These are phyloP conservation scores for Dipodomys merriami DNA, from an alignment of 2,113 vertebrate species.

Conservation along the genomic window DNA sequence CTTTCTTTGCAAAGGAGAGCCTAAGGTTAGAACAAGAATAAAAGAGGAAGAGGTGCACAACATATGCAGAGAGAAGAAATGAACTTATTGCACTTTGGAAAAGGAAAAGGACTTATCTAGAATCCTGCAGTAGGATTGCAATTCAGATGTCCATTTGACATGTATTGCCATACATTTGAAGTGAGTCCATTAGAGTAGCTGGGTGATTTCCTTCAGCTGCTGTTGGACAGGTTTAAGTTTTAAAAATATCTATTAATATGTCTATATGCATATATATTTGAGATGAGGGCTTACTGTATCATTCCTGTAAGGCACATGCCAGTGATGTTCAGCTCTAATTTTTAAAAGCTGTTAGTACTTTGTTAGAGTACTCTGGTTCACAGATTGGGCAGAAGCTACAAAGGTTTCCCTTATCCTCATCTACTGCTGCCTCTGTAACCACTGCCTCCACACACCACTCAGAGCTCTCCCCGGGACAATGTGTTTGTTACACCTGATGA, in stretches of 20 bases:
- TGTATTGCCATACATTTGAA: not conserved
- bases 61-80: slow-evolving; percentile 28
- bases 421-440: too few relatives aligned
- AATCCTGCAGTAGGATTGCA: not conserved
- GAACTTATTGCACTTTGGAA: not conserved
- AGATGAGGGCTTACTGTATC: not conserved
- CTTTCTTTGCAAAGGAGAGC: slow-evolving; percentile 43
- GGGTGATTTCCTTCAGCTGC: slow-evolving; percentile 21
- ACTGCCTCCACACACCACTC: not conserved
- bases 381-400: not conserved
- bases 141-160: not conserved
- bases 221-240: not conserved
- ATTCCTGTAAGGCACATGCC: not conserved
- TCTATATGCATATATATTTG: not conserved
- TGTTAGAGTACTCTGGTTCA: not conserved
- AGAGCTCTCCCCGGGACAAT: too few relatives aligned
- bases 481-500: not conserved
- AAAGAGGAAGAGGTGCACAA: slow-evolving; percentile 37
- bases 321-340: not conserved
- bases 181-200: slow-evolving; percentile 22
- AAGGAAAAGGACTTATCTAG: slow-evolving; percentile 40
- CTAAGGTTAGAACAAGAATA: slow-evolving; percentile 26
- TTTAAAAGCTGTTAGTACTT: not conserved
- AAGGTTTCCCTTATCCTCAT: not conserved
- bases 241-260: not conserved